Evolutionary conservation across 2,888 invertebrate genomes (phyloP).

Genomic region (Aleiodes leptofemur): DNA sequence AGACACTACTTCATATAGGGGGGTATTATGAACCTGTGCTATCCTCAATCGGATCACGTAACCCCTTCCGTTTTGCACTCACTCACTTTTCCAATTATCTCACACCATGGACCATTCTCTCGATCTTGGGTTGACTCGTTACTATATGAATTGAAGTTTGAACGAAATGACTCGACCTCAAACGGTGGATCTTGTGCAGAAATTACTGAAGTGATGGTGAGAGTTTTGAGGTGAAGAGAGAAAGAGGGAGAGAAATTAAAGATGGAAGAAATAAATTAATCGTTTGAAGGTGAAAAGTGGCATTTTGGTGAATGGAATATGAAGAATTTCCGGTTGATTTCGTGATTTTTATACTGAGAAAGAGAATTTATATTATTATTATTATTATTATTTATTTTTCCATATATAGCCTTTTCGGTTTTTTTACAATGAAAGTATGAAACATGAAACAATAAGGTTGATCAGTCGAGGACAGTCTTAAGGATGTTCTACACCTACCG

Average conservation of each 20-base stretch:
- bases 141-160: constrained; percentile 29
- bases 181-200: not conserved
- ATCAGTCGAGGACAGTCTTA: too few species aligned
- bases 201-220: constrained; percentile 10
- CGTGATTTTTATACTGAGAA: too few species aligned
- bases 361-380: too few species aligned
- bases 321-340: too few species aligned
- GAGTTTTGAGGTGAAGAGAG: not conserved
- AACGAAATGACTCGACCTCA: constrained; percentile 31
- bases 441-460: too few species aligned
- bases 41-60: constrained; percentile 56
- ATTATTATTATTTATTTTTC: too few species aligned
- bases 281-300: too few species aligned
- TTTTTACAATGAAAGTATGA: too few species aligned
- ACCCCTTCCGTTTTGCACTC: constrained; percentile 53
- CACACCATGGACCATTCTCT: constrained; percentile 26
- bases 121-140: not conserved
- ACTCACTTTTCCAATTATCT: constrained; percentile 58
- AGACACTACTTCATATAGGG: too few species aligned
- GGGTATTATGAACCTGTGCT: constrained; percentile 9
- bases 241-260: not conserved
- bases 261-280: too few species aligned
- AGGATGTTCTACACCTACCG: too few species aligned
- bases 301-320: not conserved
- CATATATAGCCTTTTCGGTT: too few species aligned